Evolutionary conservation across 2,888 invertebrate species (phyloP).

Genomic region (Tethea ocularis): DNA sequence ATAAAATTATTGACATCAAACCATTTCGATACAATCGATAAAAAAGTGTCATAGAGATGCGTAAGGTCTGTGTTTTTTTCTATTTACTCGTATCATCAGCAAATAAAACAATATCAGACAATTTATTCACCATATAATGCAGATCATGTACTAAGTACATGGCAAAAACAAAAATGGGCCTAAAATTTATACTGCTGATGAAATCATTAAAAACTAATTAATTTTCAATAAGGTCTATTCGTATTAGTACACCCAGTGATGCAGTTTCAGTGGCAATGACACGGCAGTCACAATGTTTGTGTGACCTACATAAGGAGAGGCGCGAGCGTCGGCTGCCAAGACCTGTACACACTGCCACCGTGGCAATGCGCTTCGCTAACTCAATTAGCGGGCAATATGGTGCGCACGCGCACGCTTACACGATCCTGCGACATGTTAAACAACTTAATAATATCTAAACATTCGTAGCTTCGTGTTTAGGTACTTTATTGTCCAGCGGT

Average conservation of each 20-base stretch:
- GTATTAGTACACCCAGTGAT: background rate
- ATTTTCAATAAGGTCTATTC: no score
- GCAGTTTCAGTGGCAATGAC: slow-evolving; percentile 35
- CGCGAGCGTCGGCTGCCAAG: slow-evolving; percentile 32
- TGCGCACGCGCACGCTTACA: slow-evolving; percentile 26
- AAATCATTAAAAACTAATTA: no score
- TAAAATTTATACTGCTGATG: no score
- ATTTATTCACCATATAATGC: no score
- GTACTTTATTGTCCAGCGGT: background rate
- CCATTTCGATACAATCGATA: no score
- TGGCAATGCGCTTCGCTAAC: slow-evolving; percentile 34
- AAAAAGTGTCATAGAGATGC: no score
- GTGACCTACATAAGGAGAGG: slow-evolving; percentile 45
- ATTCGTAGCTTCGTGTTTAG: background rate
- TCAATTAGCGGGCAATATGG: slow-evolving; percentile 49
- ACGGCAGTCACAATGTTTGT: slow-evolving; percentile 30
- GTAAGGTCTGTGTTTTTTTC: no score
- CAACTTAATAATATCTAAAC: background rate
- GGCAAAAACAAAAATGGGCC: no score
- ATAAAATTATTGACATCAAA: no score
- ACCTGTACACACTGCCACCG: slow-evolving; percentile 6
- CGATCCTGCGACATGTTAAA: background rate
- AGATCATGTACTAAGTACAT: no score
- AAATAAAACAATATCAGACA: no score
- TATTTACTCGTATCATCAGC: no score